Percentiles rank a stretch among this genome's conserved stretches.
These are phyloP conservation scores for Andrena praecox DNA, from an alignment of 2,888 invertebrate species.

Conservation along the genomic window DNA sequence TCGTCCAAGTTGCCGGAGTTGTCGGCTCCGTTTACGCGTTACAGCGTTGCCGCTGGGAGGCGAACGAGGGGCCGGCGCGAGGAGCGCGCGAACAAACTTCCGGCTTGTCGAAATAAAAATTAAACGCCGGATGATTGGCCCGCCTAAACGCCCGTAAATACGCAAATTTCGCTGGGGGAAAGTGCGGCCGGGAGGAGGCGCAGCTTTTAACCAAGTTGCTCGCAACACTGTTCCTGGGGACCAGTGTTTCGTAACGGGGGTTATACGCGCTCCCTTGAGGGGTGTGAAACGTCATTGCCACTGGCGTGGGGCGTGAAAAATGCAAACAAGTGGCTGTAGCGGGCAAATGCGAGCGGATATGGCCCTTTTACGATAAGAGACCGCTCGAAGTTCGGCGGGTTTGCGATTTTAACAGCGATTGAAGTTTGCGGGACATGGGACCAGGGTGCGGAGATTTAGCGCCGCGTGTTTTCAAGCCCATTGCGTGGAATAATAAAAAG, in stretches of 20 bases:
- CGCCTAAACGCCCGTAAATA: slow-evolving; percentile 30
- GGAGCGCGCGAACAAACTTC: slow-evolving; percentile 18
- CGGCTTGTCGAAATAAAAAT: slow-evolving; percentile 46
- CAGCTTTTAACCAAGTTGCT: slow-evolving; percentile 1
- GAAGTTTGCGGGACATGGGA: too few species aligned
- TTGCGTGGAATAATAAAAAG: too few species aligned
- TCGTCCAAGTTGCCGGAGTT: slow-evolving; percentile 61
- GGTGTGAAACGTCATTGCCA: background rate
- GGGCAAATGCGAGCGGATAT: background rate
- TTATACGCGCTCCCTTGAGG: background rate
- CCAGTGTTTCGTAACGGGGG: background rate
- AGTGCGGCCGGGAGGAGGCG: background rate
- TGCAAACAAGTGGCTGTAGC: slow-evolving; percentile 1
- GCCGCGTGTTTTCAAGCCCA: too few species aligned
- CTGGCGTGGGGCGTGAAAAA: background rate
- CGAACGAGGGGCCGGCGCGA: slow-evolving; percentile 30
- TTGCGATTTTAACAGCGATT: background rate
- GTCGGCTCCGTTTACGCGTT: slow-evolving; percentile 61
- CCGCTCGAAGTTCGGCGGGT: background rate
- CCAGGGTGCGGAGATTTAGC: too few species aligned
- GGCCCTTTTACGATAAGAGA: background rate
- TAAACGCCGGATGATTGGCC: slow-evolving; percentile 37
- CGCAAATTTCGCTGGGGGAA: slow-evolving; percentile 4
- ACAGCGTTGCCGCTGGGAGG: slow-evolving; percentile 49
- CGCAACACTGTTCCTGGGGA: background rate